phyloP scores from a whole-genome alignment of 2,888 invertebrate species.

The Diplazon laetatorius region DNA sequence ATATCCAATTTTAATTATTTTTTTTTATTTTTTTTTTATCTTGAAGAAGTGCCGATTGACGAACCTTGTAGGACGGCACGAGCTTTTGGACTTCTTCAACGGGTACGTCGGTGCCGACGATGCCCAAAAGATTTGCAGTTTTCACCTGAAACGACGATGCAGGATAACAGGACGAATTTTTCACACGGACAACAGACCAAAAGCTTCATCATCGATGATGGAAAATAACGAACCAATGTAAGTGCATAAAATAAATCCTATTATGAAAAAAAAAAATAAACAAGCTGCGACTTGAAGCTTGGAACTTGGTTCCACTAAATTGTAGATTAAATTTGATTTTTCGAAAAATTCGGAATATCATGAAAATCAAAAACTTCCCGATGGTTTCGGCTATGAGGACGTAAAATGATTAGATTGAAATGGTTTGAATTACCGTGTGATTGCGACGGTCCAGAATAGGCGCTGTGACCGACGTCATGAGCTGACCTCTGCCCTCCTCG shows the following conservation, averaged over 20 bases:
- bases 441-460: slow-evolving; percentile 97
- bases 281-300: no score
- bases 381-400: no score
- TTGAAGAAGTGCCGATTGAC: slow-evolving; percentile 27
- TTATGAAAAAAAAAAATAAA: no score
- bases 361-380: no score
- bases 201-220: no score
- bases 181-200: no score
- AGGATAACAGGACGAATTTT: background rate
- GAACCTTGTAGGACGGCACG: slow-evolving; percentile 96
- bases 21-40: slow-evolving; percentile 16
- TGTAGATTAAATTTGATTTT: no score
- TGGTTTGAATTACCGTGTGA: slow-evolving; percentile 86
- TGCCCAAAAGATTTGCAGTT: slow-evolving; percentile 96
- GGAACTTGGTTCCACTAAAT: no score
- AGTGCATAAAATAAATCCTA: no score
- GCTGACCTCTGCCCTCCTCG: slow-evolving; percentile 89
- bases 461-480: slow-evolving; percentile 96
- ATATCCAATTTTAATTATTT: slow-evolving; percentile 9
- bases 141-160: slow-evolving; percentile 86
- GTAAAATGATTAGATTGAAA: no score
- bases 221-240: no score
- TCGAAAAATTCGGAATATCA: no score
- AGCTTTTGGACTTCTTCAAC: slow-evolving; percentile 97
- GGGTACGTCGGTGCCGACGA: slow-evolving; percentile 98